These are phyloP conservation scores for Elegia similella DNA, from an alignment of 2,888 invertebrate genomes.

Conservation along the genomic window DNA sequence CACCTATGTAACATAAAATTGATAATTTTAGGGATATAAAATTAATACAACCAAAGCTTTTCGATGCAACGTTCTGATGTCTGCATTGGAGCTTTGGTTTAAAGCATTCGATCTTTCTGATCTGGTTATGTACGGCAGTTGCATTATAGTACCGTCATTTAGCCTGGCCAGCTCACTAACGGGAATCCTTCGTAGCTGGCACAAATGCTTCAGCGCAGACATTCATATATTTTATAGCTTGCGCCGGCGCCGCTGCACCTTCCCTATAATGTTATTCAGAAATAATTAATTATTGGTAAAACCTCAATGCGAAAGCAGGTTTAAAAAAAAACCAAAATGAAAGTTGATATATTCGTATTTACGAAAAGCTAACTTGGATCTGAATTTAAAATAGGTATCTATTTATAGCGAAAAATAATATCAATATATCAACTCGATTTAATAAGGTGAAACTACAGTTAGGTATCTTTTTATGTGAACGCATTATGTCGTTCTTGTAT, in stretches of 20 bases:
- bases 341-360: background rate
- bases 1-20: no score
- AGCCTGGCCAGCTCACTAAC: slow-evolving; percentile 8
- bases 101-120: slow-evolving; percentile 1
- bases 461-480: background rate
- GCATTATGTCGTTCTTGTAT: background rate
- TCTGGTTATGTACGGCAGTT: slow-evolving; percentile 12
- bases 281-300: slow-evolving; percentile 7
- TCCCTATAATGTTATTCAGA: slow-evolving; percentile 4
- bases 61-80: no score
- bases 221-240: slow-evolving; percentile 9
- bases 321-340: background rate
- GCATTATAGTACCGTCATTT: slow-evolving; percentile 15
- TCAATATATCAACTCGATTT: background rate
- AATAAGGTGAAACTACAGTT: background rate
- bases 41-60: no score
- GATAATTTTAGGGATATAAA: no score
- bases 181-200: slow-evolving; percentile 6
- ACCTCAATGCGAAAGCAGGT: slow-evolving; percentile 5
- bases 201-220: slow-evolving; percentile 10
- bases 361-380: background rate
- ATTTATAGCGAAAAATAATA: background rate
- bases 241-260: slow-evolving; percentile 8
- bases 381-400: background rate
- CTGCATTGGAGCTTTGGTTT: slow-evolving; percentile 21